Base-by-base conservation (phyloP, 2,797 vertebrate species). In the Peromyscus eremicus region DNA sequence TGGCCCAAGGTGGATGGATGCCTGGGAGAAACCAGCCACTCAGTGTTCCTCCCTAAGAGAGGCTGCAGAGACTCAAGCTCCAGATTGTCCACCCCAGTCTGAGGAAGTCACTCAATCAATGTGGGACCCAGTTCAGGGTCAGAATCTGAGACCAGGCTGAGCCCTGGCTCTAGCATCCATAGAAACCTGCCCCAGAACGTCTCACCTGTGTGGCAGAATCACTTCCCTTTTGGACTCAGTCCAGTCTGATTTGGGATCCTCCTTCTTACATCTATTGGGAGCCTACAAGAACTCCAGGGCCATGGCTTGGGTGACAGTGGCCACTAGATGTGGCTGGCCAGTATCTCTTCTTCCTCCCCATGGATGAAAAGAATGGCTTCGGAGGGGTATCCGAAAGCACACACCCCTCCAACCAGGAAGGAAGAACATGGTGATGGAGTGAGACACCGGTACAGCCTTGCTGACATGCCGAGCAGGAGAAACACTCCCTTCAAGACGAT, bases 211-310 rank as follows among this genome's bases (percentile, higher is more conserved):
- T 70, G 8, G 71, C 34, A 83, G 4, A 55, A 66, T 7, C 29
- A 16, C 9, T 60, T 19, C 66, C 43, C 34, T 9, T 40, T 23
- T 21, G 8, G 1, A 6, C 73, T 29, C 1, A 0, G 0, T 2
- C 37, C 0, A 0, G n/a, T 19, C 27, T 62, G 79, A 46, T 23
- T 8, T 40, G 73, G 77, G 87, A 10, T 57, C 55, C 82, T 25
- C 55, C 37, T 57, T 23, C 46, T 10, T 5, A 11, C 1, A 4
- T 27, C 27, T 75, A 0, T 29, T 5, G 2, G 60, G 79, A 55
- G 6, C 6, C 32, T 14, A 5, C 21, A 2, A 62, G 2, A 2
- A 0, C 14, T 9, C 3, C 0, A 5, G 57, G 40, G 49, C 27
- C 23, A 40, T 8, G 0, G 64, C 29, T 6, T 21, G n/a, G 32